A percentile compares a stretch with the other conserved stretches of the same genome.
phyloP scores from a whole-genome alignment of 2,113 vertebrate genomes.

The Dipodomys ordii region DNA sequence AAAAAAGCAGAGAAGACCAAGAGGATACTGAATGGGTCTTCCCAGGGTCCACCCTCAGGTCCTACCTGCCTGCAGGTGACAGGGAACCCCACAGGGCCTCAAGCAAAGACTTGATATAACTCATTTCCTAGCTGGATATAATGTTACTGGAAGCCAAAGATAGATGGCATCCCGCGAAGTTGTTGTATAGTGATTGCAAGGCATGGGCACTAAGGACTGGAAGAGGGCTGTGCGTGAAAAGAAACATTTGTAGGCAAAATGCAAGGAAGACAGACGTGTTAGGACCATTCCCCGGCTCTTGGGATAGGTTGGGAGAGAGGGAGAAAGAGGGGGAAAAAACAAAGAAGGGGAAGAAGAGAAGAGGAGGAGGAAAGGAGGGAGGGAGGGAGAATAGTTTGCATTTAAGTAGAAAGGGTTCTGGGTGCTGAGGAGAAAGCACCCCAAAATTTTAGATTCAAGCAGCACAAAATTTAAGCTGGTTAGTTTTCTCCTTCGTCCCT shows the following conservation, averaged over 20 bases:
- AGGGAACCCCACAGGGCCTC: background rate
- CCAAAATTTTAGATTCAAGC: background rate
- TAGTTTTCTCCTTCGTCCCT: background rate
- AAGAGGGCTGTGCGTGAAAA: background rate
- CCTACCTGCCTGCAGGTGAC: background rate
- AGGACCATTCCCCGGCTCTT: background rate
- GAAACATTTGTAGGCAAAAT: background rate
- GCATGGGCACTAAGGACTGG: background rate
- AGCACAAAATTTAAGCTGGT: background rate
- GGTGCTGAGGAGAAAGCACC: background rate
- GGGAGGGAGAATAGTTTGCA: background rate
- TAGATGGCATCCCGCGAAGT: background rate
- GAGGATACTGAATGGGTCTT: background rate
- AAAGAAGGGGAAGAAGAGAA: background rate
- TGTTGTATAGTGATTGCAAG: background rate
- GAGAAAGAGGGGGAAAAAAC: background rate
- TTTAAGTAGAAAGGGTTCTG: background rate
- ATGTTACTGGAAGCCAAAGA: background rate
- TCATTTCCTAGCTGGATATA: background rate
- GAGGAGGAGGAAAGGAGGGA: background rate
- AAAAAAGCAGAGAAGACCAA: background rate
- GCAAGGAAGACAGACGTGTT: background rate
- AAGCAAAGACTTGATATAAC: background rate
- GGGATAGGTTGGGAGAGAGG: too few species aligned
- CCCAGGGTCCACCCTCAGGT: background rate